These are phyloP conservation scores for Steinernema khuongi DNA, from an alignment of 1,140 invertebrate genomes.

Conservation along the genomic window DNA sequence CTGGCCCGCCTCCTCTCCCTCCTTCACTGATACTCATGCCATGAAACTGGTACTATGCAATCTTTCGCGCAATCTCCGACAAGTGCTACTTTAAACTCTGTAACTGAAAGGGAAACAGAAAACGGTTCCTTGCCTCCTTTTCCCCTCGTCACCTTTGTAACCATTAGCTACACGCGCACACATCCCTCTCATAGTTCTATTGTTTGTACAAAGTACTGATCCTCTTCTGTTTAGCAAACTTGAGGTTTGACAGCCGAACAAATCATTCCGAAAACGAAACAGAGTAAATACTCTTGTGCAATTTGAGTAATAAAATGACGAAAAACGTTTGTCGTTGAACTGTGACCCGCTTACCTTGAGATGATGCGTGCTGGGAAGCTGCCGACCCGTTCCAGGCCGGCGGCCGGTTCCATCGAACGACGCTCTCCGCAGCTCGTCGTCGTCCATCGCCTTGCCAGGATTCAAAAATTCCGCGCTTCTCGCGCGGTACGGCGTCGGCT, in stretches of 20 bases:
- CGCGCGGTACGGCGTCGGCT: background rate
- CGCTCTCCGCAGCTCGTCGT: slow-evolving; percentile 28
- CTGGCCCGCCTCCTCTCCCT: background rate
- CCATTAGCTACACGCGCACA: no score
- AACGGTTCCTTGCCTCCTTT: background rate
- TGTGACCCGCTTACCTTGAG: slow-evolving; percentile 33
- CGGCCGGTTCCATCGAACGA: slow-evolving; percentile 32
- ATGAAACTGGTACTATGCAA: slow-evolving; percentile 13
- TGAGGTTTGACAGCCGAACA: background rate
- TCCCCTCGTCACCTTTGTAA: background rate
- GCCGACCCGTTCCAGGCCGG: slow-evolving; percentile 25
- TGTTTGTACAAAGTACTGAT: background rate
- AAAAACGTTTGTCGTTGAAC: background rate
- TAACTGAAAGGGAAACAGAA: background rate
- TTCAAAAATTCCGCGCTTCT: background rate
- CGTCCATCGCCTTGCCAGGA: slow-evolving; percentile 8
- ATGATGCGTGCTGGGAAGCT: slow-evolving; percentile 30
- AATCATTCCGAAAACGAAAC: slow-evolving; percentile 12
- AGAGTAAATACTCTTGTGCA: slow-evolving; percentile 6
- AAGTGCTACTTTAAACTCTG: background rate
- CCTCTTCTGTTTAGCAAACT: background rate
- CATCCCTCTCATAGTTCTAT: background rate
- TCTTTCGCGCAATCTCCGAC: background rate
- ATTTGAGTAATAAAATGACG: slow-evolving; percentile 5
- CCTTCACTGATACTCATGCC: background rate